phyloP scores from a whole-genome alignment of 2,113 vertebrate genomes.

The Catharus fuscescens region DNA sequence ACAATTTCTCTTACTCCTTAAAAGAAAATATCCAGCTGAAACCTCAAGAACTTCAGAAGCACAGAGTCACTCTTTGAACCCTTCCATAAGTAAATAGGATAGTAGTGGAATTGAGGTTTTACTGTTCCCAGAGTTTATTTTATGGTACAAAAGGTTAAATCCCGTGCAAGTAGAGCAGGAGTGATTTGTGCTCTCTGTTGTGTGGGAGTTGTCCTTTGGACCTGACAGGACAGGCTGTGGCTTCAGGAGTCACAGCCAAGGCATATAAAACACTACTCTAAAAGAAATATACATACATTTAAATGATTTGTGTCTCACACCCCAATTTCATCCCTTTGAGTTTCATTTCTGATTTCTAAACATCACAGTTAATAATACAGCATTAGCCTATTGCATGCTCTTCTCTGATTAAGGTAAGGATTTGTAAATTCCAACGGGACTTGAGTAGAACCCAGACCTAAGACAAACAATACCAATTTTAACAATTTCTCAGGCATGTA shows the following conservation, averaged over 20 bases:
- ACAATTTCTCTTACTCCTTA: background rate
- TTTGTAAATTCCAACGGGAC: background rate
- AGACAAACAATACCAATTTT: background rate
- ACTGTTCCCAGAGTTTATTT: constrained; percentile 16
- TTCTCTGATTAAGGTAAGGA: background rate
- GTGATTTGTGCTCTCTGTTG: background rate
- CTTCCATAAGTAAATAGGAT: background rate
- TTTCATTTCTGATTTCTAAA: background rate
- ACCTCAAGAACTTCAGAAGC: background rate
- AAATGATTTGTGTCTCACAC: background rate
- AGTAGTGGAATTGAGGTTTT: background rate
- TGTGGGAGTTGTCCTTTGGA: background rate
- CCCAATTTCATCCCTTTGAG: background rate
- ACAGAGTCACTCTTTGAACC: background rate
- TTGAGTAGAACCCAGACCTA: background rate
- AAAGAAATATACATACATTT: background rate
- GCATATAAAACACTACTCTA: background rate
- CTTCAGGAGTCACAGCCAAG: background rate
- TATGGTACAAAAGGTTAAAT: background rate
- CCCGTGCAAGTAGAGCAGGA: background rate
- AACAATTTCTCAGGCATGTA: background rate
- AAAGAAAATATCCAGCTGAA: constrained; percentile 15
- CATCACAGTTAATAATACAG: background rate
- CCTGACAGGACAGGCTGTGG: background rate
- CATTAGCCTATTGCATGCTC: background rate